Evolutionary conservation across 2,888 invertebrate genomes (phyloP).

Genomic region (Drosophila atripex): DNA sequence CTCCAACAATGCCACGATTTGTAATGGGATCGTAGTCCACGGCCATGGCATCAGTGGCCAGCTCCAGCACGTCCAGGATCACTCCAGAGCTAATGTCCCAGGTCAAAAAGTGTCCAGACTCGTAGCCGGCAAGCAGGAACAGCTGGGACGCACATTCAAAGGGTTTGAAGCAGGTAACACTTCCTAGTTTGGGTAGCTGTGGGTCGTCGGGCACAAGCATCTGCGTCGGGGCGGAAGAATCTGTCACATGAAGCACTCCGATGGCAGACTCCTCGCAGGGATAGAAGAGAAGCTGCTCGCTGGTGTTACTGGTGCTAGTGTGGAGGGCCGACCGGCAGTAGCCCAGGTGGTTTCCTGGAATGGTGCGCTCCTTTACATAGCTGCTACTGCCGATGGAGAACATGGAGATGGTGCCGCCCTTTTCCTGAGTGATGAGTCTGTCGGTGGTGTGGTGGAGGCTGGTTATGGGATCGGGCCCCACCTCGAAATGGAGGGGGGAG

Average conservation of each 20-base stretch:
- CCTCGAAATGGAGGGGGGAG: conserved; percentile 87
- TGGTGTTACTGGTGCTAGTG: conserved; percentile 79
- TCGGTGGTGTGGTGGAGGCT: conserved; percentile 85
- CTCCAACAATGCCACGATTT: conserved; percentile 88
- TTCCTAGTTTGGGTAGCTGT: conserved; percentile 84
- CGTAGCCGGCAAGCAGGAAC: conserved; percentile 89
- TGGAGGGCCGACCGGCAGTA: conserved; percentile 88
- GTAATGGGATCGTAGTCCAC: conserved; percentile 88
- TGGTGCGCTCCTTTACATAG: conserved; percentile 86
- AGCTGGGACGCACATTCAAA: conserved; percentile 84
- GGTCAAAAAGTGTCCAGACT: conserved; percentile 88
- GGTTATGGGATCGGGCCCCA: conserved; percentile 86
- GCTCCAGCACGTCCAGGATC: conserved; percentile 74
- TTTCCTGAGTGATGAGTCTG: conserved; percentile 89
- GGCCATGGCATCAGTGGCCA: conserved; percentile 88
- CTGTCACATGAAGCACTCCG: conserved; percentile 82
- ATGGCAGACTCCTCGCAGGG: conserved; percentile 86
- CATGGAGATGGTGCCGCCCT: conserved; percentile 88
- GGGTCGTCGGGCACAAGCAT: conserved; percentile 82
- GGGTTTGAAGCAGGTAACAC: conserved; percentile 86
- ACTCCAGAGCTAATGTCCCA: conserved; percentile 88
- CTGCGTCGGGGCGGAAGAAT: conserved; percentile 81
- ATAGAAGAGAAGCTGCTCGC: conserved; percentile 86
- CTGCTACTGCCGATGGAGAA: conserved; percentile 87
- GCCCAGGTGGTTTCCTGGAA: conserved; percentile 87